Evolutionary conservation across 2,888 invertebrate species (phyloP), one percentile per base, ranked within the genome.

Genomic region (Lochmaea capreae): DNA sequence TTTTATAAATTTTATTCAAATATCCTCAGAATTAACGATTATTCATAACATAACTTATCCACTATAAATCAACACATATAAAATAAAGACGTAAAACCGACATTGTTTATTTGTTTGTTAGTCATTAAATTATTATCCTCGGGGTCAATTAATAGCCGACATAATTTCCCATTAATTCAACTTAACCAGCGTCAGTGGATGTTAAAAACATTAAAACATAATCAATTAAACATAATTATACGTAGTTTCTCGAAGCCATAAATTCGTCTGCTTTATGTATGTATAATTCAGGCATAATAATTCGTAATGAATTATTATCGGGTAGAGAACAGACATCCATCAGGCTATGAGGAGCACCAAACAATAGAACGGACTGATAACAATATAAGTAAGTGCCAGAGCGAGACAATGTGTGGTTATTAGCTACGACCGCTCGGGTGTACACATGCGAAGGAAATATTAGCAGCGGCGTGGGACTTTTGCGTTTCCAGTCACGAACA

Each of bases 401-500:
- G 80, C 83, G 83, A 81, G 81, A 83, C 83, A 82, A 81, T 81
- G 79, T 78, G 79, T 83, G 83, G 83, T 84, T 84, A 83, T 81
- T 77, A 78, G 80, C 80, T 79, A 52, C 62, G 52, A 63, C 68
- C 76, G 82, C 78, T 80, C 16, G 80, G 81, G 80, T 81, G 80
- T 78, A 77, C 75, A 79, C 84, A 84, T 83, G 83, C 84, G 81
- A 83, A 82, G 83, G 82, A 83, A 82, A 80, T 83, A 84, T 83
- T 84, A 84, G 82, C 81, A 78, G 67, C 63, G 68, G 73, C 70
- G 73, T 54, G 54, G 70, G 52, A 16, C 52, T 14, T 43, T 42
- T 43, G 39, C 18, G 33, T 82, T 82, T 72, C 5, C 65, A 83
- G 83, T 84, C 83, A 83, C 83, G 83, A 81, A 82, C 82, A 59